Evolutionary conservation across 2,797 vertebrate genomes (phyloP), one percentile per base, ranked within the genome.

Genomic region (Darevskia nairensis): DNA sequence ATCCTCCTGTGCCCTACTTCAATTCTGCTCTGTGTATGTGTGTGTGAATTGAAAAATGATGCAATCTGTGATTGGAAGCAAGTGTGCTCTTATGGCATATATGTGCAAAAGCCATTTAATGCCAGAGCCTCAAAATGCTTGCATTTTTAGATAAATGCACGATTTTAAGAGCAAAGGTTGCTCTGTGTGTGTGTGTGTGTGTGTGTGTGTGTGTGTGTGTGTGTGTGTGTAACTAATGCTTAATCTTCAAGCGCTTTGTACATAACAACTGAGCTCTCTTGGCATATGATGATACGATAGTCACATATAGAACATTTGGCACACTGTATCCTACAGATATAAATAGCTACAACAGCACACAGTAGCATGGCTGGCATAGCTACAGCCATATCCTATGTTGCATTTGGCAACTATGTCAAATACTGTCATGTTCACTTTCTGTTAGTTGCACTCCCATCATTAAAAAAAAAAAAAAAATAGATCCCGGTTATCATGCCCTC

Each of bases 1-100:
- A 75, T 50, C 46, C 35, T 25, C 29, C 83, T 86, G 81, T 83
- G 27, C 90, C 82, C 89, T 89, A 55, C 61, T 89, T 94, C 92
- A 87, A 13, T 81, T 10, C 11, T 84, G 86, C 90, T 50, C 80
- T 89, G 68, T 90, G 87, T 85, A 91, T 46, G 77, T 87, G 2
- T 66, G 76, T 80, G 6, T 86, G 44, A 86, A 68, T 1, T 69
- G 74, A 59, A 88, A 69, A 55, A n/a, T 64, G 55, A 44, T 75
- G 68, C 27, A 29, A 85, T 89, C 41, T 85, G n/a, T 66, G 19
- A 8, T 13, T 29, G 41, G 59, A 84, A 79, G 39, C 50, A 74
- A 85, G 17, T 35, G 7, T 19, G 13, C 15, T 64, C 13, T 71
- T 72, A 13, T 74, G 68, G 23, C 19, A 72, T 69, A 35, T 61